These are phyloP conservation scores for Chloromyia formosa DNA, from an alignment of 2,888 invertebrate genomes.

Conservation along the genomic window DNA sequence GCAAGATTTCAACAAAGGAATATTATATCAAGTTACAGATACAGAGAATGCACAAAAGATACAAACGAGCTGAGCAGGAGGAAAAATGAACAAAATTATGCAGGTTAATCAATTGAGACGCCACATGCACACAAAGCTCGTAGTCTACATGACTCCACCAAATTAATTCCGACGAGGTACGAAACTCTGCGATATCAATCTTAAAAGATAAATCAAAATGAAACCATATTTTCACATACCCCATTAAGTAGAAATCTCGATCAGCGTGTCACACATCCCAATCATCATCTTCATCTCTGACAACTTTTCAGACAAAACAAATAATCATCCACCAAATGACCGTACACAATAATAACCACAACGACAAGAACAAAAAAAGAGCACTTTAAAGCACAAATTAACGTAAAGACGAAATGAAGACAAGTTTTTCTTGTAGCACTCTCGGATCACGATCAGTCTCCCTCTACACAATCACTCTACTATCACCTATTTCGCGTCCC, in stretches of 20 bases:
- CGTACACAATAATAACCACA: background rate
- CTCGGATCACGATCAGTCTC: background rate
- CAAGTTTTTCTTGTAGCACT: background rate
- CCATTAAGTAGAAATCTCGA: background rate
- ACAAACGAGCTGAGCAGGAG: too few relatives aligned
- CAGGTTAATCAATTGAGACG: too few relatives aligned
- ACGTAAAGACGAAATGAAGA: background rate
- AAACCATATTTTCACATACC: constrained; percentile 7
- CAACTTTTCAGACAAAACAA: constrained; percentile 4
- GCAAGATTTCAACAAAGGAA: too few relatives aligned
- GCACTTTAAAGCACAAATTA: constrained; percentile 3
- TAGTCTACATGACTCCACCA: too few relatives aligned
- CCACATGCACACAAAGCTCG: too few relatives aligned
- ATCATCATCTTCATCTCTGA: background rate
- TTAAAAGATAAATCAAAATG: constrained; percentile 2
- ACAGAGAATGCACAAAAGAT: too few relatives aligned
- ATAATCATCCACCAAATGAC: background rate
- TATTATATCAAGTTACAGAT: too few relatives aligned
- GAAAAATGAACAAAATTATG: too few relatives aligned
- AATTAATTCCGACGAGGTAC: too few relatives aligned
- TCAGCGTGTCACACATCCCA: background rate
- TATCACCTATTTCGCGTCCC: background rate
- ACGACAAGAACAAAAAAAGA: constrained; percentile 1
- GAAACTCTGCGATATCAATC: background rate
- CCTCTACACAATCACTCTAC: constrained; percentile 1